phyloP scores from a whole-genome alignment of 2,888 invertebrate species.

The Epirrhoe tristata region DNA sequence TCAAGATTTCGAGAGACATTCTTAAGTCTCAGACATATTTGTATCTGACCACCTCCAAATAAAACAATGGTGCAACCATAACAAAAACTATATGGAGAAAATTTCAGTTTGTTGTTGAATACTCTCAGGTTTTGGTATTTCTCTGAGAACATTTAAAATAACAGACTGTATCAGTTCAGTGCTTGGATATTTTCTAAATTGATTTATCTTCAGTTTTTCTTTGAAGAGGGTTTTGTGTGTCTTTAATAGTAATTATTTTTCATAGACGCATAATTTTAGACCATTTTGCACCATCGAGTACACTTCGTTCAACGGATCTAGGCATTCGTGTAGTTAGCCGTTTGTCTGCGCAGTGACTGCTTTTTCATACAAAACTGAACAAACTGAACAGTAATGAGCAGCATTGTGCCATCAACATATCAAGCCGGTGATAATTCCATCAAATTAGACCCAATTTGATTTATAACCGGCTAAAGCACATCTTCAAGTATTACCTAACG shows the following conservation, averaged over 20 bases:
- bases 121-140: not conserved
- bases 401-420: constrained; percentile 11
- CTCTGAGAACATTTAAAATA: too few relatives aligned
- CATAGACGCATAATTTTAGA: not conserved
- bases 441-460: constrained; percentile 13
- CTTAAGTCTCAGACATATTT: not conserved
- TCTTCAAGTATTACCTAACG: constrained; percentile 25
- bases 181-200: too few relatives aligned
- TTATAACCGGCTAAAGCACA: constrained; percentile 1
- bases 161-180: too few relatives aligned
- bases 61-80: not conserved
- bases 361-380: too few relatives aligned
- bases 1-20: not conserved
- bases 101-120: not conserved
- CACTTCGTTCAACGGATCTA: not conserved
- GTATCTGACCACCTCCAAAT: not conserved
- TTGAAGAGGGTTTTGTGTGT: too few relatives aligned
- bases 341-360: too few relatives aligned
- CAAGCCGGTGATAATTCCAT: constrained; percentile 9
- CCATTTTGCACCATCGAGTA: not conserved
- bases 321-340: too few relatives aligned
- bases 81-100: not conserved
- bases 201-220: too few relatives aligned
- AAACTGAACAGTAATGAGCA: not conserved
- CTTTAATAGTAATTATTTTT: too few relatives aligned